Base-by-base conservation (phyloP, 2,113 vertebrate genomes). In the Oncorhynchus nerka region DNA sequence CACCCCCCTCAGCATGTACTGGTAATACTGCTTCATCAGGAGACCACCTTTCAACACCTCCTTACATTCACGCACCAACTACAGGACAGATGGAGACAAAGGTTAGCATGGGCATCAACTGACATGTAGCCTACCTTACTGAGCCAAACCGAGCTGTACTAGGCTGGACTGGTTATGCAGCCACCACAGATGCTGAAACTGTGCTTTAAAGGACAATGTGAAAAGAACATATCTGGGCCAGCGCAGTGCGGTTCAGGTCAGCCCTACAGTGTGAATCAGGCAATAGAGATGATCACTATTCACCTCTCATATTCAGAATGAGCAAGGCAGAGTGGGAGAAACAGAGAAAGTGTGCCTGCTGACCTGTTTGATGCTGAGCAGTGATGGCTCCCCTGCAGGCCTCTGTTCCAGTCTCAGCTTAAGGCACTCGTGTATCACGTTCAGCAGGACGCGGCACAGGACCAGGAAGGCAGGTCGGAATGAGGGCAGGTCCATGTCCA, bases 11-110 rank as follows among this genome's bases (percentile, higher is more conserved):
- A 99, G 93, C 98, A 99, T 98, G 87, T 96, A 98, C 92, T 98
- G 98, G 89, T 99, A 98, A 90, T 99, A 99, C 93, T 97, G 97
- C 91, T 99, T 99, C 97, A 99, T 99, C 78, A 99, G 87, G 3
- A 99, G 95, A 9, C 98, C 98, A 0, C 98, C 98, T 86, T 98
- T 99, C 70, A 99, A 92, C 73, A 99, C 96, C 86, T 99, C 98
- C 79, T 98, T 99, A 84, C 98, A 99, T 88, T 99, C 98, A 12
- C 97, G 94, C 82, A 98, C 98, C 90, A 99, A 92, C 97, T 99
- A 92, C 87, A 93, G 74, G 28, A 79, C 73, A 84, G 57, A 55
- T 4, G 1, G n/a, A 69, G 8, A 49, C 68, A 70, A n/a, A 48
- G 39, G 39, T 30, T 45, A 45, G 9, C 39, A 45, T 45, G 13